phyloP scores from a whole-genome alignment of 2,888 invertebrate genomes.

The Conomelus anceps region DNA sequence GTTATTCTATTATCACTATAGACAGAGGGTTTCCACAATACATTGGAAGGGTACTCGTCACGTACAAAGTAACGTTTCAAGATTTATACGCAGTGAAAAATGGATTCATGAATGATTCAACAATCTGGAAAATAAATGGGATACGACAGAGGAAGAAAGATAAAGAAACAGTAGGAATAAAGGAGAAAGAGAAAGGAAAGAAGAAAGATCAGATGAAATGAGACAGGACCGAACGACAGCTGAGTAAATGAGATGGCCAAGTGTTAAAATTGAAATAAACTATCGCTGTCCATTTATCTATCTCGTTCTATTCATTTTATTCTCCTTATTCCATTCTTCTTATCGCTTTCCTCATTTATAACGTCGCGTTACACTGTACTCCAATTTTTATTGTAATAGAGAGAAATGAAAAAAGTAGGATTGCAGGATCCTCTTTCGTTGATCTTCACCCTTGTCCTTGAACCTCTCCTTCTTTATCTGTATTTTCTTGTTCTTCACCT shows the following conservation, averaged over 20 bases:
- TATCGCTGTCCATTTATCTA: not conserved
- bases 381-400: too few relatives aligned
- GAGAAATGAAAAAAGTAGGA: too few relatives aligned
- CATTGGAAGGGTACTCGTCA: too few relatives aligned
- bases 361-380: too few relatives aligned
- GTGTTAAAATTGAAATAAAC: not conserved
- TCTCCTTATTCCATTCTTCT: not conserved
- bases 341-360: not conserved
- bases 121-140: not conserved
- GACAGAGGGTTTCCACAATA: too few relatives aligned
- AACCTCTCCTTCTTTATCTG: too few relatives aligned
- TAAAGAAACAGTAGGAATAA: not conserved
- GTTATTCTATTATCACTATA: too few relatives aligned
- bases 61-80: too few relatives aligned
- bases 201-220: not conserved
- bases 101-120: not conserved
- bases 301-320: not conserved
- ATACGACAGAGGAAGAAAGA: not conserved
- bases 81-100: too few relatives aligned
- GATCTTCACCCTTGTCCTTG: too few relatives aligned
- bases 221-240: not conserved
- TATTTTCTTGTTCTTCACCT: too few relatives aligned
- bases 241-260: not conserved
- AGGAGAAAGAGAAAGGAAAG: not conserved
- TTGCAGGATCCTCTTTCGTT: too few relatives aligned